Base-by-base conservation (phyloP, 1,140 invertebrate genomes). In the Catajapyx aquilonaris region DNA sequence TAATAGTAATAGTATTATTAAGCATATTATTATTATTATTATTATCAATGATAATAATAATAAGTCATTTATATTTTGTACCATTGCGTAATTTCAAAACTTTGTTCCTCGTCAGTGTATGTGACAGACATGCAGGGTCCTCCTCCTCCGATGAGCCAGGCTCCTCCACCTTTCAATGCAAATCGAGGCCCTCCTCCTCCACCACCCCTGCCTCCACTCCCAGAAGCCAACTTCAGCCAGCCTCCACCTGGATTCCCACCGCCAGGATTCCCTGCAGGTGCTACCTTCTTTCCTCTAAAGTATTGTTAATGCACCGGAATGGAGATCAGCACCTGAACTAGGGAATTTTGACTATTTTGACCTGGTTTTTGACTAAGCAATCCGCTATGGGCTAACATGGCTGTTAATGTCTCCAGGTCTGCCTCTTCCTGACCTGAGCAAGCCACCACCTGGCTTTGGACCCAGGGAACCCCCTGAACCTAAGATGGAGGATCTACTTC, bases 391-490 rank as follows among this genome's bases (percentile, higher is more conserved):
- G 25, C 9, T 10, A 28, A n/a, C 9, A n/a, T 9, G 25, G 9
- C 9, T 10, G 45, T 50, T 43, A 22, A 34, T 15, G 15, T 17
- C 39, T 7, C 37, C 51, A 3, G 51, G 42, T 4, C 45, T 43
- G 31, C 61, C 51, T 41, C 52, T 85, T 50, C 79, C 79, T 20
- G 81, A 86, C 59, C 69, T 86, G 46, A 80, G 75, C 22, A 80
- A 79, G 48, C 83, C 81, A 4, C 83, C 83, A 1, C 81, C 80
- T 16, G 78, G 80, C 16, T 81, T 83, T 53, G 64, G 68, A 2
- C 56, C 59, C 5, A 61, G 65, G 2, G 62, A 65, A 35, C 48
- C 56, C 28, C 52, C 66, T 35, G 76, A 83, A 45, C 15, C 25
- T 28, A 38, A 46, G 19, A 44, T 45, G 34, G 78, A 84, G 44